Evolutionary conservation across 1,140 invertebrate genomes (phyloP).

Genomic region (Drosophila melanica): DNA sequence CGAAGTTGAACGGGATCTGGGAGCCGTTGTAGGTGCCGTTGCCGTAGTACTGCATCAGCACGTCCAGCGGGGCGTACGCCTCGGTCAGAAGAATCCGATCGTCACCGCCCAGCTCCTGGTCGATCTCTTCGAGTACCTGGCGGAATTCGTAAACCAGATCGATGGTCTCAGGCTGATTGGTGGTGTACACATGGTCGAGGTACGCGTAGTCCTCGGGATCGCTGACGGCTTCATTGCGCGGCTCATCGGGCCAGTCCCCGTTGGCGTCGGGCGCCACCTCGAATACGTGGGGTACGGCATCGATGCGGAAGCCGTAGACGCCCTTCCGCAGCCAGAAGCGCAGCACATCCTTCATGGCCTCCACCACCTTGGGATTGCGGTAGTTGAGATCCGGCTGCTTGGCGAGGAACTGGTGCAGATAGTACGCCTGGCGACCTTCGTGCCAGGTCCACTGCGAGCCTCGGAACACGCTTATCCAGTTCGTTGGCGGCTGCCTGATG

Average conservation of each 20-base stretch:
- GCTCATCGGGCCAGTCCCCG: constrained; percentile 85
- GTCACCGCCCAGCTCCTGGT: constrained; percentile 72
- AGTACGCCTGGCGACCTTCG: constrained; percentile 88
- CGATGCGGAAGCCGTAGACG: constrained; percentile 90
- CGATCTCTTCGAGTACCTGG: constrained; percentile 85
- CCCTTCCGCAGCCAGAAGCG: constrained; percentile 90
- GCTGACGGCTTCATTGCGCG: constrained; percentile 73
- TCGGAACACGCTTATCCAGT: constrained; percentile 88
- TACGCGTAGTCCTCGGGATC: constrained; percentile 85
- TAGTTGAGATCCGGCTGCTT: constrained; percentile 92
- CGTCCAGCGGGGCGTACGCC: constrained; percentile 86
- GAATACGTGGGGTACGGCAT: constrained; percentile 87
- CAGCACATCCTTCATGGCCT: constrained; percentile 88
- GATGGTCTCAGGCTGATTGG: constrained; percentile 85
- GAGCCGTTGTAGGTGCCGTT: constrained; percentile 85
- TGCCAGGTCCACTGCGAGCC: constrained; percentile 90
- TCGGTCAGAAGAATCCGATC: constrained; percentile 89
- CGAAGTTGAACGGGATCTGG: constrained; percentile 89
- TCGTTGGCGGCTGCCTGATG: constrained; percentile 86
- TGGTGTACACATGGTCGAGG: constrained; percentile 87
- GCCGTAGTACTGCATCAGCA: constrained; percentile 88
- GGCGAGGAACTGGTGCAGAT: constrained; percentile 89
- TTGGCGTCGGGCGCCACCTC: constrained; percentile 86
- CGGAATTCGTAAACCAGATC: constrained; percentile 86
- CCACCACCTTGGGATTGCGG: constrained; percentile 86